Evolutionary conservation across 2,113 vertebrate genomes (phyloP).

Genomic region (Thomomys bottae): DNA sequence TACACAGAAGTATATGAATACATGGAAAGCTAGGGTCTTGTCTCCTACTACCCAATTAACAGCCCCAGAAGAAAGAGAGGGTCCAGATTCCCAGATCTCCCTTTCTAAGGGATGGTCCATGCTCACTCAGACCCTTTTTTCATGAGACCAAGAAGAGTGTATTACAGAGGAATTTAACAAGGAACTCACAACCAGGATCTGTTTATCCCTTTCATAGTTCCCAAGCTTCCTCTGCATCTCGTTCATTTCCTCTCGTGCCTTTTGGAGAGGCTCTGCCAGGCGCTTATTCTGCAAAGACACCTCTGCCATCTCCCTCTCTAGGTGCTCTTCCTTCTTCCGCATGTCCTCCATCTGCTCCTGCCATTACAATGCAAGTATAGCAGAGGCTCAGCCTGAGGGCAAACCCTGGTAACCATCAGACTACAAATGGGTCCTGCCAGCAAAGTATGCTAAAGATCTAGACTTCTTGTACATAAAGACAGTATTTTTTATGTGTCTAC

Average conservation of each 20-base stretch:
- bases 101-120: neutral
- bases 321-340: conserved; percentile 83
- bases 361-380: neutral
- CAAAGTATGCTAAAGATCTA: neutral
- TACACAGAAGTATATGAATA: too few species aligned
- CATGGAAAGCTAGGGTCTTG: rapidly evolving
- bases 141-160: neutral
- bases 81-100: neutral
- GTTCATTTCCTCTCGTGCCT: conserved; percentile 83
- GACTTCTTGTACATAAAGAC: neutral
- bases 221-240: conserved; percentile 85
- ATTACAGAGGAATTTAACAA: too few species aligned
- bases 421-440: neutral
- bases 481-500: too few species aligned
- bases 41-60: too few species aligned
- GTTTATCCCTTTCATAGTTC: conserved; percentile 85
- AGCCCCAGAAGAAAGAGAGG: neutral
- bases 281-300: conserved; percentile 86
- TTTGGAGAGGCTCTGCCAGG: conserved; percentile 85
- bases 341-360: conserved; percentile 89
- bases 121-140: neutral
- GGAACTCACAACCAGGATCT: conserved; percentile 84
- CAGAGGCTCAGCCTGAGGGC: neutral
- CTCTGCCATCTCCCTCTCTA: conserved; percentile 87
- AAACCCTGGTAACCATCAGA: neutral